These are phyloP conservation scores for Rhinogobio ventralis DNA, from an alignment of 2,797 vertebrate species.

Conservation along the genomic window DNA sequence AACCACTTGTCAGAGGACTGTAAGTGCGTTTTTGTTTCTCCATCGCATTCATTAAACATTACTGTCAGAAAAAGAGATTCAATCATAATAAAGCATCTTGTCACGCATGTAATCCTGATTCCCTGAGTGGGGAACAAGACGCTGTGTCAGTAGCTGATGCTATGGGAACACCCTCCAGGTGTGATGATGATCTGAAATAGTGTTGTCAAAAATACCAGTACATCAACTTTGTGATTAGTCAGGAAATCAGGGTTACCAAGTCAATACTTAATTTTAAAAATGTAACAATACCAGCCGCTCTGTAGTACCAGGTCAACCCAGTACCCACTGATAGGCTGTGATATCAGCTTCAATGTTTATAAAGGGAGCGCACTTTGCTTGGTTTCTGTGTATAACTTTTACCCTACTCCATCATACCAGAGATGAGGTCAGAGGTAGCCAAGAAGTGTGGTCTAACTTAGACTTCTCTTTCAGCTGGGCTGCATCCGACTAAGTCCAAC, in stretches of 20 bases:
- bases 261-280: not conserved
- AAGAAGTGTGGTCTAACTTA: too few species aligned
- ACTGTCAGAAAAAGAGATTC: constrained; percentile 60
- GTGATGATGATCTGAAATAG: not conserved
- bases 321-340: too few species aligned
- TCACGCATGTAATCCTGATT: not conserved
- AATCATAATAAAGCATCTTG: not conserved
- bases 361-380: not conserved
- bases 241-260: not conserved
- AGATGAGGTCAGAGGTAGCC: too few species aligned
- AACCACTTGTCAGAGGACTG: constrained; percentile 61
- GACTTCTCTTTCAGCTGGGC: too few species aligned
- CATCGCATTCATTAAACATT: constrained; percentile 69
- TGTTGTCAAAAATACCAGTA: not conserved
- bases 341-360: not conserved
- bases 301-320: not conserved
- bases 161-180: not conserved
- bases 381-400: not conserved
- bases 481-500: too few species aligned
- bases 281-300: not conserved
- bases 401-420: too few species aligned
- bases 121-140: not conserved
- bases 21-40: constrained; percentile 52
- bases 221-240: not conserved
- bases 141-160: not conserved